Percentiles rank a stretch among this genome's conserved stretches.
Evolutionary conservation across 2,797 vertebrate species (phyloP).

Genomic region (Leuciscus waleckii): DNA sequence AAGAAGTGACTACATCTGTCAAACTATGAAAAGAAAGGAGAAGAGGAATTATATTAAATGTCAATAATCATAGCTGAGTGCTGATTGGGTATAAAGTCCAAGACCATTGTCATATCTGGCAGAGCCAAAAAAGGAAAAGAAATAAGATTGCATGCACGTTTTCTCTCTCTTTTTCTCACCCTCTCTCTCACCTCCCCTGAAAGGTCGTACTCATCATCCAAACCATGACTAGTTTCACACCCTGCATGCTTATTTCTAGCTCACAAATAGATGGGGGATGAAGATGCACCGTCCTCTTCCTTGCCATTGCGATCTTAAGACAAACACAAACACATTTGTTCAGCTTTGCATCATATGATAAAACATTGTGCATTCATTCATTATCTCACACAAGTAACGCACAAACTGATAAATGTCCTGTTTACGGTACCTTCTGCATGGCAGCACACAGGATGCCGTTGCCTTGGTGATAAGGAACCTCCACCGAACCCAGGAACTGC

Average conservation of each 20-base stretch:
- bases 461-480: conserved; percentile 96
- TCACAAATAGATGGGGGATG: conserved; percentile 93
- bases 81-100: background rate
- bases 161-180: background rate
- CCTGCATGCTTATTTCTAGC: conserved; percentile 92
- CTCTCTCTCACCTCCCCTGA: conserved; percentile 80
- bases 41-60: background rate
- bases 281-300: conserved; percentile 93
- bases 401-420: conserved; percentile 2
- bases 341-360: background rate
- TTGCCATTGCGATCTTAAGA: conserved; percentile 89
- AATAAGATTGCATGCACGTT: background rate
- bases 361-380: background rate
- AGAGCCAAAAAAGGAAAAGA: background rate
- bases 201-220: conserved; percentile 84
- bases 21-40: conserved; percentile 73
- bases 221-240: conserved; percentile 91
- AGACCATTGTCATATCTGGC: background rate
- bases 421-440: conserved; percentile 92
- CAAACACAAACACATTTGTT: conserved; percentile 11
- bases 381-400: background rate
- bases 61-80: background rate
- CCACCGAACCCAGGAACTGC: conserved; percentile 96
- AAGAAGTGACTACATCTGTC: conserved; percentile 98
- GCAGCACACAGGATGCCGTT: conserved; percentile 95